These are phyloP conservation scores for Hystrix cristata DNA, from an alignment of 2,113 vertebrate species.

Conservation along the genomic window DNA sequence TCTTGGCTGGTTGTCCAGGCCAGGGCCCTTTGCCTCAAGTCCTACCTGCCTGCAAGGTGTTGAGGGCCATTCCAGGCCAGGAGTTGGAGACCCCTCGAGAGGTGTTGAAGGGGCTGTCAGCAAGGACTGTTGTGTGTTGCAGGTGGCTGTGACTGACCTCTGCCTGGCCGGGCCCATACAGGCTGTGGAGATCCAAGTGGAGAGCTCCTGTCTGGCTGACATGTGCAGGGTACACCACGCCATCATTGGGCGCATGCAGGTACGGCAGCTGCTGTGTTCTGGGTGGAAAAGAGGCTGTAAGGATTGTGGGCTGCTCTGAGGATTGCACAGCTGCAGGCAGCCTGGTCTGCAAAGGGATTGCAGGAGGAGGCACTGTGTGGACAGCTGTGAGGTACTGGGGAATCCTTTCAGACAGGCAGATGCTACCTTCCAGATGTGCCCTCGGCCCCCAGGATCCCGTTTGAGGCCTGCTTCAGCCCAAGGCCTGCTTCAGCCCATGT, in stretches of 20 bases:
- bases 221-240: slow-evolving; percentile 94
- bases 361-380: neutral
- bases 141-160: slow-evolving; percentile 87
- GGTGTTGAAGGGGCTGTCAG: neutral
- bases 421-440: neutral
- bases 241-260: slow-evolving; percentile 92
- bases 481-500: accelerated
- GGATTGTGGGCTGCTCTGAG: neutral
- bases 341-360: accelerated
- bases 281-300: neutral
- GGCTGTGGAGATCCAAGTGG: slow-evolving; percentile 91
- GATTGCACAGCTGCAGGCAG: neutral
- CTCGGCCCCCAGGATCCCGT: accelerated
- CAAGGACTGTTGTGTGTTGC: neutral
- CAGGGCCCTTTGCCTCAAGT: neutral
- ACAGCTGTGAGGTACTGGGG: neutral
- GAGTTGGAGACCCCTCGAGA: neutral
- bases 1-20: neutral
- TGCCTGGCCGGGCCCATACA: slow-evolving; percentile 82
- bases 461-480: too few relatives aligned
- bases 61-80: neutral
- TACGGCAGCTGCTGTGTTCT: slow-evolving; percentile 36
- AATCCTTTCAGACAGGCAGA: neutral
- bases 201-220: slow-evolving; percentile 91
- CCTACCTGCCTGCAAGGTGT: neutral